Base-by-base conservation (phyloP, 2,113 vertebrate species). In the Heloderma charlesbogerti region DNA sequence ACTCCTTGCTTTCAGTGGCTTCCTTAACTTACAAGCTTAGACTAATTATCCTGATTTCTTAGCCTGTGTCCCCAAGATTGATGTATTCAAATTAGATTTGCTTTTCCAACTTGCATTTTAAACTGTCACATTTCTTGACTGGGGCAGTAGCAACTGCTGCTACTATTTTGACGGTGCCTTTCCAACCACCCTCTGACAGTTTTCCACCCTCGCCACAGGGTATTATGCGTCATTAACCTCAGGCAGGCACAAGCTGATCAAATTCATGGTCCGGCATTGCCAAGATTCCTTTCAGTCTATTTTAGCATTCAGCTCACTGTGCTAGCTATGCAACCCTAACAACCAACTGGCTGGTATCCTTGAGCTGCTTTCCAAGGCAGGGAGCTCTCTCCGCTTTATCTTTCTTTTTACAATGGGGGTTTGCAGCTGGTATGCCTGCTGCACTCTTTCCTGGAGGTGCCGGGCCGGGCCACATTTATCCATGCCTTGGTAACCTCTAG, bases 271-370 rank as follows among this genome's bases (percentile, higher is more conserved):
- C 40, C 88, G 75, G 77, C 89, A 75, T 27, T 90, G 93, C 94
- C 94, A 95, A 92, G 89, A 93, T 89, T 93, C 94, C 77, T 89
- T 92, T 88, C 10, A 89, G 89, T 37, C 78, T 88, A 79, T 93
- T 92, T 31, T 91, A 94, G 92, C 89, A 95, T 87, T 95, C 88
- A 90, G 90, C 89, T 94, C 4, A 16, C 83, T 91, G 54, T 29
- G 2, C 77, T 90, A 93, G 60, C 93, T 93, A 90, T 91, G 86
- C 80, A 90, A 81, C 81, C 78, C 69, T 29, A 45, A 80, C 93
- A 91, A n/a, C 72, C 45, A 69, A 90, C 94, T 27, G 79, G 45
- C 72, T 85, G 43, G 60, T 88, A 67, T 60, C 40, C 86, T 71
- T 57, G 37, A 74, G 86, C 84, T 84, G 27, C 86, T 71, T 78